phyloP scores from a whole-genome alignment of 2,113 vertebrate species.

The Macaca mulatta region DNA sequence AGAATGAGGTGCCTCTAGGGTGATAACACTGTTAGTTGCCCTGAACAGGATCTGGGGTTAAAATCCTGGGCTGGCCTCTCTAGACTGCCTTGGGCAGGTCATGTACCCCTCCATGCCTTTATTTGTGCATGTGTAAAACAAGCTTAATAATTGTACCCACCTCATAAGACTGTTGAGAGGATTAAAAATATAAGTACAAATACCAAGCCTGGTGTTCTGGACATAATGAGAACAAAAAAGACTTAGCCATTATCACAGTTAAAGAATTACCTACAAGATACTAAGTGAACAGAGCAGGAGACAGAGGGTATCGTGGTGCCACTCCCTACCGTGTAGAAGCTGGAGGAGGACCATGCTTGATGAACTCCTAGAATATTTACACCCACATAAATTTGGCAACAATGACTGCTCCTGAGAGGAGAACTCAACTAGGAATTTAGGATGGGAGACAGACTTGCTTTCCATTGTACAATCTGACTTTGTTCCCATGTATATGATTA shows the following conservation, averaged over 20 bases:
- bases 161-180: background rate
- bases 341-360: background rate
- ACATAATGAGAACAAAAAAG: background rate
- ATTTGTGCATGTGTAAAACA: background rate
- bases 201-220: background rate
- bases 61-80: background rate
- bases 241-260: background rate
- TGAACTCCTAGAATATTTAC: background rate
- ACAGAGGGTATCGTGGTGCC: too few relatives aligned
- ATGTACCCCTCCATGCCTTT: background rate
- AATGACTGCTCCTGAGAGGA: background rate
- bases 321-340: background rate
- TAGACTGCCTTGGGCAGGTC: background rate
- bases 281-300: background rate
- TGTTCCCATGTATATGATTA: background rate
- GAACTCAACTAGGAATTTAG: background rate
- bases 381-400: background rate
- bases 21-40: background rate
- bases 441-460: background rate
- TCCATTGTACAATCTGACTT: background rate
- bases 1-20: background rate
- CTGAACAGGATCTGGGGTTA: background rate
- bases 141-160: background rate
- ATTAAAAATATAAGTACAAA: background rate
- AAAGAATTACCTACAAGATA: background rate